Evolutionary conservation across 1,140 invertebrate species (phyloP), one percentile per base, ranked within the genome.

Genomic region (Dendrolimus kikuchii): DNA sequence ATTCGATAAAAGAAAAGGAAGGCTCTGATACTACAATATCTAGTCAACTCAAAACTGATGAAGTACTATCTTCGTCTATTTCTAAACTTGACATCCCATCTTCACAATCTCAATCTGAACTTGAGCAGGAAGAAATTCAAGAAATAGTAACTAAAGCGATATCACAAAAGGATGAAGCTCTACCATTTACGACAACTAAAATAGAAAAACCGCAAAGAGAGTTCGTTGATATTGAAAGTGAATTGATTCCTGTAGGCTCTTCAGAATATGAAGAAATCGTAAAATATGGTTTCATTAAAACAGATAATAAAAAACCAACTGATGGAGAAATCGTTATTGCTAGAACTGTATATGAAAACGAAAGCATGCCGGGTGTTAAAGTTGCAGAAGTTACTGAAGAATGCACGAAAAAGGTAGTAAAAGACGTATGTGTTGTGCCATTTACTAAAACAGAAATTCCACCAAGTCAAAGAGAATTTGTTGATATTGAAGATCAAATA

Each of bases 241-340:
- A 87, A 68, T 88, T 88, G 23, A 88, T 88, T 59, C 81, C 86
- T 8, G 66, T 84, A 52, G 86, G 85, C 23, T 80, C 85, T 36
- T 57, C 64, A 51, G 78, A 87, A 63, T 88, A 86, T 60, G 69
- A 86, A 64, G 78, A 86, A 67, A 88, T 87, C 40, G 53, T 74
- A 45, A 76, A 74, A 67, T 60, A 57, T 61, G 76, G 80, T 37
- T 64, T 55, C 53, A 54, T 70, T 40, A 65, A 56, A 45, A 48
- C 61, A 46, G 43, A 59, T 47, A 6, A 41, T n/a, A 59, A 49
- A 46, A 65, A 66, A 52, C 46, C 51, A 49, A 46, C 55, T 10
- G 60, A 62, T 53, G 61, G 62, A 49, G 71, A 75, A 46, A 52
- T 51, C 10, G 46, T 53, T 23, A 49, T 57, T 4, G 77, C 74